Conservation (phyloP, 2,888 invertebrate species). For the Euphydryas editha region DNA sequence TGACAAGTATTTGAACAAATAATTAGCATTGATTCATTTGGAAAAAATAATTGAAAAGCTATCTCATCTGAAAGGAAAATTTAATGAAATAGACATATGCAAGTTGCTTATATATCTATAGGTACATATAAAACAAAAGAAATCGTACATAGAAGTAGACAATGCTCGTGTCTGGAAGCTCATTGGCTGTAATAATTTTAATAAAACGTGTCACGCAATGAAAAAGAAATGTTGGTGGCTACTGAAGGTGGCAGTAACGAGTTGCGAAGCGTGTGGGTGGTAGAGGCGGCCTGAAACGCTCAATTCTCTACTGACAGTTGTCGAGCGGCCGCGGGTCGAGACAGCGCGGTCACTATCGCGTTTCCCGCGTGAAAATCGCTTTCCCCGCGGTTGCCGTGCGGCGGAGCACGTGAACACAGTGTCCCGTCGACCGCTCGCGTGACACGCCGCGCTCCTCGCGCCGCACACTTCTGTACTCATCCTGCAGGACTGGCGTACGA, state of each 20-base stretch:
- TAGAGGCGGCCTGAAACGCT: slow-evolving; percentile 48
- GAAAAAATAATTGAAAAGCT: no score
- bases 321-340: slow-evolving; percentile 67
- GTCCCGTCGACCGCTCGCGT: slow-evolving; percentile 81
- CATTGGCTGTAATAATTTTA: slow-evolving; percentile 42
- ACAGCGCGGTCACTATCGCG: slow-evolving; percentile 76
- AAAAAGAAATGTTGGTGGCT: slow-evolving; percentile 42
- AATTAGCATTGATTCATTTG: no score
- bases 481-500: slow-evolving; percentile 62
- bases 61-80: no score
- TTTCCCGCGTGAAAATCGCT: slow-evolving; percentile 82
- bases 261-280: slow-evolving; percentile 45
- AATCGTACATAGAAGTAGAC: slow-evolving; percentile 26
- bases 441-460: slow-evolving; percentile 72
- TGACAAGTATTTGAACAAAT: no score
- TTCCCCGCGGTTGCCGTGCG: slow-evolving; percentile 74
- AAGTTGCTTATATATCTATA: no score
- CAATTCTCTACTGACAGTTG: slow-evolving; percentile 65
- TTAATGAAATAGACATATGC: no score
- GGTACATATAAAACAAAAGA: slow-evolving; percentile 27
- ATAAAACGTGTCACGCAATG: slow-evolving; percentile 43
- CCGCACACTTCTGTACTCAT: slow-evolving; percentile 55
- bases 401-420: slow-evolving; percentile 79
- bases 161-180: slow-evolving; percentile 34
- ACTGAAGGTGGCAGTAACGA: slow-evolving; percentile 41